These are phyloP conservation scores for Hestina assimilis DNA, from an alignment of 1,140 invertebrate species.

Conservation along the genomic window DNA sequence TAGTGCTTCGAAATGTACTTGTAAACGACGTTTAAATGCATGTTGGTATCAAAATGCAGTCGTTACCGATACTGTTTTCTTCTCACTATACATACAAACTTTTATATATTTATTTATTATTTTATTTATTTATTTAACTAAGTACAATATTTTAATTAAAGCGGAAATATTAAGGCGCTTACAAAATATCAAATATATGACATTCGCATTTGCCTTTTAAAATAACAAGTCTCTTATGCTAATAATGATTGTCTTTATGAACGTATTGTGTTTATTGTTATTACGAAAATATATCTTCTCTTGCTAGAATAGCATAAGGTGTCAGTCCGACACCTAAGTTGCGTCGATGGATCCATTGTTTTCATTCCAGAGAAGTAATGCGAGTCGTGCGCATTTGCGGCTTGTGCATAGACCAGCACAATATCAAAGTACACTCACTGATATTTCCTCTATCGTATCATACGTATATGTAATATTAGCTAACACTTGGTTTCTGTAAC, in stretches of 20 bases:
- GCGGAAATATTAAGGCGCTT: no score
- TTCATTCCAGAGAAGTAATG: slow-evolving; percentile 44
- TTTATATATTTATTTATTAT: no score
- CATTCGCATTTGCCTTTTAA: no score
- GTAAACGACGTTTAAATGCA: slow-evolving; percentile 17
- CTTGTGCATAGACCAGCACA: slow-evolving; percentile 10
- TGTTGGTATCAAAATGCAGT: slow-evolving; percentile 1
- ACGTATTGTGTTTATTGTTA: not conserved
- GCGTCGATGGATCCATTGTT: slow-evolving; percentile 46
- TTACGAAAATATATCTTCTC: not conserved
- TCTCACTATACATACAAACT: no score
- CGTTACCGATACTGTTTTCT: no score
- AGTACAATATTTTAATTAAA: no score
- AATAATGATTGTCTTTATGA: no score
- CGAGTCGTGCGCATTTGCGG: slow-evolving; percentile 33
- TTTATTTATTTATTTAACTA: no score
- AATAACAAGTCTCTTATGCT: no score
- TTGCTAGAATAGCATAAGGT: not conserved
- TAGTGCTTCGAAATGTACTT: slow-evolving; percentile 20
- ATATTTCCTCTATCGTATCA: slow-evolving; percentile 24
- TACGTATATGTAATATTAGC: slow-evolving; percentile 24
- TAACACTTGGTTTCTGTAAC: slow-evolving; percentile 27
- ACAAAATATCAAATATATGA: no score
- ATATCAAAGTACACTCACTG: slow-evolving; percentile 22
- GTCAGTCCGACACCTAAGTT: slow-evolving; percentile 11